Evolutionary conservation across 2,113 vertebrate species (phyloP).

Genomic region (Pleuronectes platessa): DNA sequence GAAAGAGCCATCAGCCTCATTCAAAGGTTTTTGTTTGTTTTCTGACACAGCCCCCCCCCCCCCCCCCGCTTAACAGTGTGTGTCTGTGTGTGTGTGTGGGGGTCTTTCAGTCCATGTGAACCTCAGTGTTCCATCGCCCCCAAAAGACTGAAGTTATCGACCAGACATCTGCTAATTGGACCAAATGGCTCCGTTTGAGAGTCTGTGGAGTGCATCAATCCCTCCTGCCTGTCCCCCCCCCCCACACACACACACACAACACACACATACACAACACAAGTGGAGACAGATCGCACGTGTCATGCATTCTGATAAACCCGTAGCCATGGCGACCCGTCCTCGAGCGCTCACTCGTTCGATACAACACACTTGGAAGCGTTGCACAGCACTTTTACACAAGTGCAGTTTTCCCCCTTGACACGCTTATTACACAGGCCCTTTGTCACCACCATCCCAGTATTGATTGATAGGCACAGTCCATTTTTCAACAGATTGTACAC

Average conservation of each 20-base stretch:
- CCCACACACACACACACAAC: not conserved
- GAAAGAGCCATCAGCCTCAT: too few relatives aligned
- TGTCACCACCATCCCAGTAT: conserved; percentile 37
- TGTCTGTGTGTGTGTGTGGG: too few relatives aligned
- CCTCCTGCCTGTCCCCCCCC: conserved; percentile 33
- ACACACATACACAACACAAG: conserved; percentile 38
- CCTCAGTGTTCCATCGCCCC: too few relatives aligned
- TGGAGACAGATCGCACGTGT: conserved; percentile 37
- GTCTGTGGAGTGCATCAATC: conserved; percentile 52
- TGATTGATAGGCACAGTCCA: conserved; percentile 45
- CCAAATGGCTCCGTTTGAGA: conserved; percentile 64
- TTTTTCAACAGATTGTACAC: not conserved
- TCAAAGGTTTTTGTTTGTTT: too few relatives aligned
- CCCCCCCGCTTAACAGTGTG: too few relatives aligned
- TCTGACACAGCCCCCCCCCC: too few relatives aligned
- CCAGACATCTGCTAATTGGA: conserved; percentile 56
- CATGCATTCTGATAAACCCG: conserved; percentile 60
- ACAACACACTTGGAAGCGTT: conserved; percentile 47
- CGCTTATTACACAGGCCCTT: conserved; percentile 23
- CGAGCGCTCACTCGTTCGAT: conserved; percentile 43
- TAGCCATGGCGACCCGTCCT: conserved; percentile 65
- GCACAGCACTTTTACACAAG: conserved; percentile 61
- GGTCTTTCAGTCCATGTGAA: not conserved
- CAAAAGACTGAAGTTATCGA: not conserved
- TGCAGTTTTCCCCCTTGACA: conserved; percentile 47